phyloP scores from a whole-genome alignment of 2,888 invertebrate species.

The Philereme vetulata region DNA sequence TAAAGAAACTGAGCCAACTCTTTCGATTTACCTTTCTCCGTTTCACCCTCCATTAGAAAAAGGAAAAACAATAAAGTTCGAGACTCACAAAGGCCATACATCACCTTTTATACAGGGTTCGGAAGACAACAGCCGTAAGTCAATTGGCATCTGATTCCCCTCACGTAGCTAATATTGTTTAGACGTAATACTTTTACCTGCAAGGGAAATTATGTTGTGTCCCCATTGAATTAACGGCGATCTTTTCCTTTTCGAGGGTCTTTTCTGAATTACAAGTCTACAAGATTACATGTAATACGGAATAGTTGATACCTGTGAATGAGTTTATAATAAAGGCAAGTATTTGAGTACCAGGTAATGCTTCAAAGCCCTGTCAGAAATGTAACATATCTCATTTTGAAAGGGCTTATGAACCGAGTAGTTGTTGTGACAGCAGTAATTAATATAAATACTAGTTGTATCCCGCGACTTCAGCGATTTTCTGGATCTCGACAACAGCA shows the following conservation, averaged over 20 bases:
- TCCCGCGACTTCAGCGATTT: too few species aligned
- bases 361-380: too few species aligned
- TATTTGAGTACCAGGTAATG: too few species aligned
- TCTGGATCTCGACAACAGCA: too few species aligned
- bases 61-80: conserved; percentile 43
- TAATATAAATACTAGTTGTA: too few species aligned
- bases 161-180: conserved; percentile 75
- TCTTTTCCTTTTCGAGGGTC: conserved; percentile 41
- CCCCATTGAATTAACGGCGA: conserved; percentile 62
- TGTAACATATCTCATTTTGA: too few species aligned
- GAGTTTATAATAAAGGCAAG: neutral
- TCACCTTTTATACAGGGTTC: conserved; percentile 36
- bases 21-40: conserved; percentile 8
- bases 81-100: conserved; percentile 38
- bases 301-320: neutral
- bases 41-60: conserved; percentile 40
- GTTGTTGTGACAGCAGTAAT: too few species aligned
- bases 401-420: too few species aligned
- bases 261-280: conserved; percentile 12
- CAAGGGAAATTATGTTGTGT: conserved; percentile 65
- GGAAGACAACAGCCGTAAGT: conserved; percentile 48
- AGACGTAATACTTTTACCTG: conserved; percentile 73
- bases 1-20: conserved; percentile 3
- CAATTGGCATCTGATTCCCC: conserved; percentile 61
- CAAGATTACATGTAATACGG: neutral